A percentile compares a stretch with the other conserved stretches of the same genome.
Conservation (phyloP, 2,113 vertebrate genomes). For the Carollia perspicillata region DNA sequence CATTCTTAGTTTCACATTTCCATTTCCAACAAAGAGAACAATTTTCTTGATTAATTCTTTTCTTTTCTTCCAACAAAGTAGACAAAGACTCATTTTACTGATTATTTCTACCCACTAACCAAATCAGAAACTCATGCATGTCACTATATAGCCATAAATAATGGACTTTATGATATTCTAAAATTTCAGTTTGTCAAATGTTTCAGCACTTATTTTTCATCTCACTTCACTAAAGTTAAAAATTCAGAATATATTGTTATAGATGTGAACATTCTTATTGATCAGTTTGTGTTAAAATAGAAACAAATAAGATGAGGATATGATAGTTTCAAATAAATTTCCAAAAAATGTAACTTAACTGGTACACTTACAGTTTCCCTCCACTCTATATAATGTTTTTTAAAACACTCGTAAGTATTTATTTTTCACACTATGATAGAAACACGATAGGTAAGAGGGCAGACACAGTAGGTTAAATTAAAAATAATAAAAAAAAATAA, state of each 20-base stretch:
- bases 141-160: not conserved
- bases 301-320: not conserved
- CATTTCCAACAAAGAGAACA: not conserved
- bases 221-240: not conserved
- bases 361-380: not conserved
- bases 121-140: not conserved
- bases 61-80: slow-evolving; percentile 17
- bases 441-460: not conserved
- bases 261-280: not conserved
- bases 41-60: not conserved
- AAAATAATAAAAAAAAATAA: not conserved
- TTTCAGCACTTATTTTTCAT: not conserved
- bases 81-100: not conserved
- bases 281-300: not conserved
- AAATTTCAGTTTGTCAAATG: not conserved
- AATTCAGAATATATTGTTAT: not conserved
- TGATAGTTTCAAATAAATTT: not conserved
- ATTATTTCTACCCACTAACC: not conserved
- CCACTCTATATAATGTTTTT: not conserved
- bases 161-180: not conserved
- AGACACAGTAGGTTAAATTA: not conserved
- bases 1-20: not conserved
- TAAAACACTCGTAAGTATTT: not conserved
- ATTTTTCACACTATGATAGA: not conserved
- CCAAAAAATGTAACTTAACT: not conserved